Percentiles rank a stretch among this genome's conserved stretches.
phyloP scores from a whole-genome alignment of 1,140 invertebrate genomes.

The Heliconius hewitsoni region DNA sequence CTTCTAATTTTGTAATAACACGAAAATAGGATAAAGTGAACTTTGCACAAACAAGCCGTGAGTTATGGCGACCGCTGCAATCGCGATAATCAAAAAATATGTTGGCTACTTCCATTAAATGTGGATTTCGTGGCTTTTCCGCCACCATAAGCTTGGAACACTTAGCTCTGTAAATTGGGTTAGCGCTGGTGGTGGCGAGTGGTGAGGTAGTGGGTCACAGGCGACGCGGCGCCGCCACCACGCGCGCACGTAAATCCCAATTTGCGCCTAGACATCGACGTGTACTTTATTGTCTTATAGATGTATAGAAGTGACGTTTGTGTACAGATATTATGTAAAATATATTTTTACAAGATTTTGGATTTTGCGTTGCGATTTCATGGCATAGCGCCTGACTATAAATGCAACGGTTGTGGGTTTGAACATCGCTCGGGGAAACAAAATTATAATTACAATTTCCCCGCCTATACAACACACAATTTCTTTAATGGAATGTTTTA shows the following conservation, averaged over 20 bases:
- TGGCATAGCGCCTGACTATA: too few relatives aligned
- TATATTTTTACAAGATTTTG: too few relatives aligned
- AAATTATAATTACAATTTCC: too few relatives aligned
- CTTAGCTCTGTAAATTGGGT: slow-evolving; percentile 34
- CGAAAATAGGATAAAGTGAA: not conserved
- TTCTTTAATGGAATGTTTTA: too few relatives aligned
- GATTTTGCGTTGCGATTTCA: too few relatives aligned
- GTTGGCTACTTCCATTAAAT: slow-evolving; percentile 22
- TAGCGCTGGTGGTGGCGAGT: not conserved
- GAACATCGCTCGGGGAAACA: too few relatives aligned
- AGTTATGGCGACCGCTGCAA: slow-evolving; percentile 19
- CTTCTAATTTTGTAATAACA: not conserved
- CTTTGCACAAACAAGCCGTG: slow-evolving; percentile 19
- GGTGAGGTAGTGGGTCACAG: slow-evolving; percentile 21
- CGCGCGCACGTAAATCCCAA: slow-evolving; percentile 43
- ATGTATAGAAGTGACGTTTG: not conserved
- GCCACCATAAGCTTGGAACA: slow-evolving; percentile 29
- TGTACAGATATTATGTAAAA: too few relatives aligned
- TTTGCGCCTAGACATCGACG: slow-evolving; percentile 40
- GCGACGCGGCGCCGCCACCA: slow-evolving; percentile 39
- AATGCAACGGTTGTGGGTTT: too few relatives aligned
- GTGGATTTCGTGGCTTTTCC: slow-evolving; percentile 20
- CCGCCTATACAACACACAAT: too few relatives aligned
- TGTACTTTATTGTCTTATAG: not conserved
- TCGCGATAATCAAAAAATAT: slow-evolving; percentile 37